Evolutionary conservation across 2,113 vertebrate species (phyloP).

Genomic region (Euleptes europaea): DNA sequence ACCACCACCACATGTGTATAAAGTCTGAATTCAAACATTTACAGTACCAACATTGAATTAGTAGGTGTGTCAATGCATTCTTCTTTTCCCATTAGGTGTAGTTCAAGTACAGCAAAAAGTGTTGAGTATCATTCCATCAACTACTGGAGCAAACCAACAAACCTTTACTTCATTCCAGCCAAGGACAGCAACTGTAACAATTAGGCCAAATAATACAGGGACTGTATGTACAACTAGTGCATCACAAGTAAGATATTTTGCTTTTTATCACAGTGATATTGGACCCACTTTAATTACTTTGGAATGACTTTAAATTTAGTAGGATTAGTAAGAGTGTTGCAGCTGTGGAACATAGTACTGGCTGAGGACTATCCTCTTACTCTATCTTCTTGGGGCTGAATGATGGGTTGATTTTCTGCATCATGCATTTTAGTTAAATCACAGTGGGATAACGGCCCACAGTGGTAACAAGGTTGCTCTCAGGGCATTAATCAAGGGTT

Average conservation of each 20-base stretch:
- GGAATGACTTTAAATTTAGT: background rate
- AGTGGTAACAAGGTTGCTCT: background rate
- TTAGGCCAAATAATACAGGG: conserved; percentile 84
- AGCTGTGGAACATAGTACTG: background rate
- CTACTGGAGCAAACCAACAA: conserved; percentile 86
- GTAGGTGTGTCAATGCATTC: background rate
- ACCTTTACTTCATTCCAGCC: conserved; percentile 96
- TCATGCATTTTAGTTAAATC: background rate
- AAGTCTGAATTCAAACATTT: too few species aligned
- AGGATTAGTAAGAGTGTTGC: background rate
- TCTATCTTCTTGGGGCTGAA: background rate
- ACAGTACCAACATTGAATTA: background rate
- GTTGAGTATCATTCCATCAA: conserved; percentile 92
- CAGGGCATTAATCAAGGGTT: background rate
- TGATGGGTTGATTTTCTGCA: background rate
- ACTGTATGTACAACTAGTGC: conserved; percentile 73
- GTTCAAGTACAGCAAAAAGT: conserved; percentile 93
- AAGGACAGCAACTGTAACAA: conserved; percentile 89
- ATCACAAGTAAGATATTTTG: conserved; percentile 76
- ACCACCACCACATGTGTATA: too few species aligned
- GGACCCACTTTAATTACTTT: background rate
- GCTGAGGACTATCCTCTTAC: background rate
- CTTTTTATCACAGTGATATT: background rate
- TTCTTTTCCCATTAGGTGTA: conserved; percentile 73
- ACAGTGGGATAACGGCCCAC: background rate